Conservation (phyloP, 2,113 vertebrate species). For the Amazona vittata region DNA sequence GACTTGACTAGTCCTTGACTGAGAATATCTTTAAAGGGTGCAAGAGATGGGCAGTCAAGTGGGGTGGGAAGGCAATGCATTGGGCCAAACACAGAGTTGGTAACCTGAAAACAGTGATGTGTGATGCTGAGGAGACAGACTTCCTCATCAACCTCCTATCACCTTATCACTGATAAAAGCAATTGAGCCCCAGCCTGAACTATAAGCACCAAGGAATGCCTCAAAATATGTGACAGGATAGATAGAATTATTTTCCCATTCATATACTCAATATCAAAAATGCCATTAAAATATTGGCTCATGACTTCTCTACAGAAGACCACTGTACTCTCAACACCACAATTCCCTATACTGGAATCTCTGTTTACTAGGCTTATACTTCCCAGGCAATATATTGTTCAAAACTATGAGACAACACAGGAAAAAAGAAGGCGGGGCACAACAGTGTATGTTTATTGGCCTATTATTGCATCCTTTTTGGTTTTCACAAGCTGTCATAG, state of each 20-base stretch:
- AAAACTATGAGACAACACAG: background rate
- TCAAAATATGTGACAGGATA: background rate
- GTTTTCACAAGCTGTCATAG: background rate
- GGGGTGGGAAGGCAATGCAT: background rate
- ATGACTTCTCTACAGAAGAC: background rate
- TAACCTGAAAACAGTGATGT: background rate
- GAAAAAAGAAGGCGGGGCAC: background rate
- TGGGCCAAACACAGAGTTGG: background rate
- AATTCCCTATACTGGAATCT: background rate
- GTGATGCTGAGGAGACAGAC: background rate
- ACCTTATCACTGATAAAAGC: background rate
- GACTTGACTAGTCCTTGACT: background rate
- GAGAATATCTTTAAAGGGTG: background rate
- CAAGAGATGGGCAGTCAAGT: background rate
- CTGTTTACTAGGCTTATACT: background rate
- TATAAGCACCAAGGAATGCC: background rate
- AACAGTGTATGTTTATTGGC: background rate
- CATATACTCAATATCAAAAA: accelerated
- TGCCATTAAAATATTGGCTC: background rate
- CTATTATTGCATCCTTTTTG: background rate
- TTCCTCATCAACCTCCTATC: background rate
- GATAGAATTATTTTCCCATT: background rate
- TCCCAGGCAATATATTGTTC: background rate
- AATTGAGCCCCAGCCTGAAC: background rate
- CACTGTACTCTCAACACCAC: background rate